Evolutionary conservation across 1,140 invertebrate genomes (phyloP).

Genomic region (Anastrepha obliqua): DNA sequence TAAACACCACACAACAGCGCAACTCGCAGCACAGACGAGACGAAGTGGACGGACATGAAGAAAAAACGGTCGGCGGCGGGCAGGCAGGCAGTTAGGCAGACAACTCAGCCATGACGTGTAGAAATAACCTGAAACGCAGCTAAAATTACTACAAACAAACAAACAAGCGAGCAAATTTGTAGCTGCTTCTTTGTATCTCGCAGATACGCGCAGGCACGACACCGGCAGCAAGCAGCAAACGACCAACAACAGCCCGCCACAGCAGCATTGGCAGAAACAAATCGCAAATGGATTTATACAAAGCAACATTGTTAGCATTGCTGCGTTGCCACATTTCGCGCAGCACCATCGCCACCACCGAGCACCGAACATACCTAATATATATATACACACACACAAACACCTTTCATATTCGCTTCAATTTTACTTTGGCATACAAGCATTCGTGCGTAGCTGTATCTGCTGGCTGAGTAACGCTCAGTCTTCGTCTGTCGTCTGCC

Average conservation of each 20-base stretch:
- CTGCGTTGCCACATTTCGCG: conserved; percentile 35
- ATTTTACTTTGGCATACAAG: conserved; percentile 31
- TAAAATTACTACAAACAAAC: conserved; percentile 24
- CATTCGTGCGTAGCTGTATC: conserved; percentile 21
- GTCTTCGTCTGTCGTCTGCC: not conserved
- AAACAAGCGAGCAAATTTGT: conserved; percentile 13
- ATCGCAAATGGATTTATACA: conserved; percentile 10
- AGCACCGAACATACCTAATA: not conserved
- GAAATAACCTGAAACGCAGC: conserved; percentile 47
- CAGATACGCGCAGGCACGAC: not conserved
- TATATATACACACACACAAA: not conserved
- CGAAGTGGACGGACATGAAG: not conserved
- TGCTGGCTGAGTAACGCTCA: conserved; percentile 32
- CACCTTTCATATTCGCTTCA: not conserved
- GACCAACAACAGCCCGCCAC: not conserved
- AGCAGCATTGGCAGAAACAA: not conserved
- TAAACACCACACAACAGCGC: conserved; percentile 18
- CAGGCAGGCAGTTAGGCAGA: conserved; percentile 17
- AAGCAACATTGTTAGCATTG: conserved; percentile 23
- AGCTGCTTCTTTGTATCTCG: conserved; percentile 26
- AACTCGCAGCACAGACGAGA: not conserved
- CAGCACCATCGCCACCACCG: not conserved
- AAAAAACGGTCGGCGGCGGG: not conserved
- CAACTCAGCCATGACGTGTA: conserved; percentile 38
- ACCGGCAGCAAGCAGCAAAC: not conserved